Percentiles rank a stretch among this genome's conserved stretches.
Conservation (phyloP, 2,888 invertebrate genomes). For the Neoitamus cyanurus region DNA sequence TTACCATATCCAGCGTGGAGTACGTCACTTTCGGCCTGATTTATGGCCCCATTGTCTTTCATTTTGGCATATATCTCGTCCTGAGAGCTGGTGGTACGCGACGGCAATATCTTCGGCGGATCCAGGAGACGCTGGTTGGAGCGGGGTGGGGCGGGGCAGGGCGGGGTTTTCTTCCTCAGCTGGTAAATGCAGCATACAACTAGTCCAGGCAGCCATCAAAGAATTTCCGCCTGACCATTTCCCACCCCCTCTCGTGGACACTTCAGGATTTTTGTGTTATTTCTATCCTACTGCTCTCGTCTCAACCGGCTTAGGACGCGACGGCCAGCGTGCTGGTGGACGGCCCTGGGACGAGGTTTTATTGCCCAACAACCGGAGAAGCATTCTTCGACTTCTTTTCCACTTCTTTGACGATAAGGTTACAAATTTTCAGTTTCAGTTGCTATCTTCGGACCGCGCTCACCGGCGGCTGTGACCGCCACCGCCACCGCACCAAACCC, state of each 20-base stretch:
- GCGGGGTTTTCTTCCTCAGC: background rate
- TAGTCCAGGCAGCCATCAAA: slow-evolving; percentile 26
- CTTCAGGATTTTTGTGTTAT: slow-evolving; percentile 28
- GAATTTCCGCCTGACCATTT: slow-evolving; percentile 35
- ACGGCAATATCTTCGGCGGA: background rate
- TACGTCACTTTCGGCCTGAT: slow-evolving; percentile 54
- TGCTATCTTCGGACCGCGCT: background rate
- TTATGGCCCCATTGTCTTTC: slow-evolving; percentile 58
- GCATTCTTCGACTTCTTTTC: slow-evolving; percentile 43
- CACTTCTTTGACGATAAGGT: slow-evolving; percentile 45
- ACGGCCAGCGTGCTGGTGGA: background rate
- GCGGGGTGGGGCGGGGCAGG: background rate
- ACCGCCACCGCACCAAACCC: no score
- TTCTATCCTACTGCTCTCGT: background rate
- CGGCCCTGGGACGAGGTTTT: slow-evolving; percentile 31
- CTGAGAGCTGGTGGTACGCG: background rate
- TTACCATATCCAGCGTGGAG: slow-evolving; percentile 42
- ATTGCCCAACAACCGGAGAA: slow-evolving; percentile 42
- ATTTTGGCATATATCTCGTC: slow-evolving; percentile 55
- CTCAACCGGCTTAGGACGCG: background rate
- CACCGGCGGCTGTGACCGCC: background rate
- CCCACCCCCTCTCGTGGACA: background rate
- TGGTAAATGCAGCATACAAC: slow-evolving; percentile 22
- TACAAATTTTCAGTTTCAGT: slow-evolving; percentile 43
- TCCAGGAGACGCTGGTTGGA: background rate